Evolutionary conservation across 2,888 invertebrate genomes (phyloP).

Genomic region (Palloptera scutellata): DNA sequence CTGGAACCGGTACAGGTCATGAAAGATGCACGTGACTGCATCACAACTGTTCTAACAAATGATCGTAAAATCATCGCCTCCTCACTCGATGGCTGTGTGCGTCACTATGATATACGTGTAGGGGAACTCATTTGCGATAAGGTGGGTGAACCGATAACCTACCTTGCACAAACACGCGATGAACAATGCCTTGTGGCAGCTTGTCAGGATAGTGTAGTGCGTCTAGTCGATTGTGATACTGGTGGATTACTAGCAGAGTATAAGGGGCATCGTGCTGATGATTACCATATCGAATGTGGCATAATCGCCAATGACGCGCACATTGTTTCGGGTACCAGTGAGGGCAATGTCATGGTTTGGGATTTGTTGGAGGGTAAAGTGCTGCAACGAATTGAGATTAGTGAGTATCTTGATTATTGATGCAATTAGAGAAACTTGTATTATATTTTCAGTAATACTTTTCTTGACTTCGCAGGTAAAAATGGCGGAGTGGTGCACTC

Average conservation of each 20-base stretch:
- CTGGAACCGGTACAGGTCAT: slow-evolving; percentile 81
- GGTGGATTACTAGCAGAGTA: slow-evolving; percentile 83
- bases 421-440: neutral
- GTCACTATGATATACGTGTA: slow-evolving; percentile 90
- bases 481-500: slow-evolving; percentile 75
- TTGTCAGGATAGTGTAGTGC: slow-evolving; percentile 82
- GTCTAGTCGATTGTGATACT: slow-evolving; percentile 87
- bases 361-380: slow-evolving; percentile 82
- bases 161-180: slow-evolving; percentile 86
- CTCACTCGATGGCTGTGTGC: slow-evolving; percentile 86
- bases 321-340: slow-evolving; percentile 89
- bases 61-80: slow-evolving; percentile 90
- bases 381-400: slow-evolving; percentile 58
- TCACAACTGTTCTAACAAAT: slow-evolving; percentile 80
- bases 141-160: slow-evolving; percentile 81
- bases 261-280: slow-evolving; percentile 81
- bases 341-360: slow-evolving; percentile 76
- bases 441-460: neutral
- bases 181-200: slow-evolving; percentile 90
- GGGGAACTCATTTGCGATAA: slow-evolving; percentile 85
- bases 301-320: slow-evolving; percentile 84
- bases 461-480: slow-evolving; percentile 8
- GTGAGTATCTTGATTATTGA: slow-evolving; percentile 39
- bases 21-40: slow-evolving; percentile 93
- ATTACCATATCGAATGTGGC: slow-evolving; percentile 87